phyloP scores from a whole-genome alignment of 2,113 vertebrate genomes.

The Drymodes brunneopygia region DNA sequence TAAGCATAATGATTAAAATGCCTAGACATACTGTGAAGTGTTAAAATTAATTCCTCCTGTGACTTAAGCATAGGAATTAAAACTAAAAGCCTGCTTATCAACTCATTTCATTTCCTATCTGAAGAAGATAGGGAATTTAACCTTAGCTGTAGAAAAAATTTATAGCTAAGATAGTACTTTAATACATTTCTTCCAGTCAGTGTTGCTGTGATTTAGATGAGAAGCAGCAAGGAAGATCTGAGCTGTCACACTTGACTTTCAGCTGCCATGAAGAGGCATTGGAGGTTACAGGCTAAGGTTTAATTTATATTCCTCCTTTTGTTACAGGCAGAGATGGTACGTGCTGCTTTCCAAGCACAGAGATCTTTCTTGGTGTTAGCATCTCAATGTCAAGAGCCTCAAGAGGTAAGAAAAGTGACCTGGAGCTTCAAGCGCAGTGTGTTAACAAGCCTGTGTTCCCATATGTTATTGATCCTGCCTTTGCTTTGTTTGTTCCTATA shows the following conservation, averaged over 20 bases:
- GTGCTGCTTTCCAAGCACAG: constrained; percentile 85
- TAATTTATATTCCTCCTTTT: constrained; percentile 41
- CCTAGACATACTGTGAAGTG: neutral
- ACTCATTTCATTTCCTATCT: neutral
- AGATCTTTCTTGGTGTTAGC: constrained; percentile 86
- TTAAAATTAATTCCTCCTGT: neutral
- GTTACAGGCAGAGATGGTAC: constrained; percentile 90
- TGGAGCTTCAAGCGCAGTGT: neutral
- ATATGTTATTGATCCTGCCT: neutral
- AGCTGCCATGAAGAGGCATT: neutral
- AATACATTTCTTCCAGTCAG: neutral
- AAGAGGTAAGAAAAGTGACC: constrained; percentile 79
- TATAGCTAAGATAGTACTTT: neutral
- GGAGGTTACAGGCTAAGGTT: neutral
- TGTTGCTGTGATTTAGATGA: constrained; percentile 15
- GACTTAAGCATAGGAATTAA: neutral
- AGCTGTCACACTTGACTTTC: constrained; percentile 36
- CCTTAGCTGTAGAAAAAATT: neutral
- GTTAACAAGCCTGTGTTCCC: neutral
- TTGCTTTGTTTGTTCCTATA: neutral
- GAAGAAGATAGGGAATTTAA: neutral
- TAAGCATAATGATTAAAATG: neutral
- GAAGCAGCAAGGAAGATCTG: constrained; percentile 7
- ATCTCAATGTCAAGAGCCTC: constrained; percentile 85
- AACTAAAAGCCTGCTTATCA: neutral